phyloP scores from a whole-genome alignment of 2,888 invertebrate genomes.

The Mythimna impura region DNA sequence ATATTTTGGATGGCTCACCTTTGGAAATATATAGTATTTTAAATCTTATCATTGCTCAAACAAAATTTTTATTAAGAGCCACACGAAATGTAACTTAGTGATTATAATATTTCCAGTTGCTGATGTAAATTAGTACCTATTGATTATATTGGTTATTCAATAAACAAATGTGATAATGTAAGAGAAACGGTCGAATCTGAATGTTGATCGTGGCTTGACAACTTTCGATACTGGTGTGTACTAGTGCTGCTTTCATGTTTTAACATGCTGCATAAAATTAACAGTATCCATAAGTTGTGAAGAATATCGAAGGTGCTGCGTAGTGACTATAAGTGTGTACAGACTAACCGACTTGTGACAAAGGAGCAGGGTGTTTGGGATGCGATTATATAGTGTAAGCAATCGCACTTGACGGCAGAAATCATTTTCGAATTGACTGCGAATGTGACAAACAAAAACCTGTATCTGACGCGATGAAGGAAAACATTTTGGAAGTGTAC shows the following conservation, averaged over 20 bases:
- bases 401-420: constrained; percentile 57
- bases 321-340: constrained; percentile 80
- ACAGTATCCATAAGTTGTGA: constrained; percentile 77
- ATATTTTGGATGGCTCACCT: constrained; percentile 89
- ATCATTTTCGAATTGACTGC: constrained; percentile 62
- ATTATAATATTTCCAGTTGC: constrained; percentile 84
- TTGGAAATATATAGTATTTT: constrained; percentile 86
- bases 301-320: constrained; percentile 85
- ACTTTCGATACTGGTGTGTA: constrained; percentile 73
- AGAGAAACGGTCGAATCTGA: constrained; percentile 80
- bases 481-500: constrained; percentile 65
- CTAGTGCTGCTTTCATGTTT: constrained; percentile 42
- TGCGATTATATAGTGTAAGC: constrained; percentile 68
- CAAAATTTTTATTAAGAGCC: constrained; percentile 87
- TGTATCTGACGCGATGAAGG: constrained; percentile 63
- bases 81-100: constrained; percentile 81
- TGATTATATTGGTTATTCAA: constrained; percentile 76
- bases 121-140: constrained; percentile 81
- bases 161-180: constrained; percentile 88
- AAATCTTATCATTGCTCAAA: constrained; percentile 88
- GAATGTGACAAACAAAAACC: constrained; percentile 65
- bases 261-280: constrained; percentile 66
- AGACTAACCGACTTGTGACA: constrained; percentile 78
- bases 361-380: constrained; percentile 74
- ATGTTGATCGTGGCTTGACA: constrained; percentile 79